phyloP scores from a whole-genome alignment of 2,113 vertebrate genomes.

The Lathamus discolor region DNA sequence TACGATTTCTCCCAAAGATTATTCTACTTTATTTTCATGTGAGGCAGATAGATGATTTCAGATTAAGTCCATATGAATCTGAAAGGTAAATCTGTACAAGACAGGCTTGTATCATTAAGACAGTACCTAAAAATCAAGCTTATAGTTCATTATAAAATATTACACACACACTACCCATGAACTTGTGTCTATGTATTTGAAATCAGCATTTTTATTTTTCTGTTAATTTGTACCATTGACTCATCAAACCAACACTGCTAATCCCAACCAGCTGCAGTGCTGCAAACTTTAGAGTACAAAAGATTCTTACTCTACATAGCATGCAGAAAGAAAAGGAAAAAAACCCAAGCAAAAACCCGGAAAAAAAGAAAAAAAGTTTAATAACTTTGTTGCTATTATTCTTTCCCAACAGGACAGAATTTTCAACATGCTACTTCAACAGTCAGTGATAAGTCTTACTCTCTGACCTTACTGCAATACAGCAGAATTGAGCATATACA shows the following conservation, averaged over 20 bases:
- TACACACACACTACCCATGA: neutral
- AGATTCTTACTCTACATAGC: neutral
- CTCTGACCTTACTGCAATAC: neutral
- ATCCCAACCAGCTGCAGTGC: neutral
- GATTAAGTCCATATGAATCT: neutral
- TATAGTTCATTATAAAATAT: neutral
- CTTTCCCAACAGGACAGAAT: neutral
- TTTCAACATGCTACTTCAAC: neutral
- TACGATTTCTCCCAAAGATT: neutral
- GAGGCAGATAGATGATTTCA: neutral
- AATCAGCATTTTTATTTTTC: neutral
- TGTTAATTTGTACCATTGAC: neutral
- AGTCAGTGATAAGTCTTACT: neutral
- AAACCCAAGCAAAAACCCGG: neutral
- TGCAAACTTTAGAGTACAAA: neutral
- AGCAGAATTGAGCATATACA: neutral
- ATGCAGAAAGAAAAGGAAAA: neutral
- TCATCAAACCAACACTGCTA: neutral
- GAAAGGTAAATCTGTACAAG: neutral
- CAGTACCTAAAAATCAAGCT: neutral
- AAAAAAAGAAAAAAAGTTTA: neutral
- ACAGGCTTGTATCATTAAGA: neutral
- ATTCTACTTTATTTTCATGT: neutral
- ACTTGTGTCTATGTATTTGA: rapidly evolving
- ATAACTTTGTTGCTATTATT: neutral